Evolutionary conservation across 2,888 invertebrate genomes (phyloP), one percentile per base, ranked within the genome.

Genomic region (Odiellus spinosus): DNA sequence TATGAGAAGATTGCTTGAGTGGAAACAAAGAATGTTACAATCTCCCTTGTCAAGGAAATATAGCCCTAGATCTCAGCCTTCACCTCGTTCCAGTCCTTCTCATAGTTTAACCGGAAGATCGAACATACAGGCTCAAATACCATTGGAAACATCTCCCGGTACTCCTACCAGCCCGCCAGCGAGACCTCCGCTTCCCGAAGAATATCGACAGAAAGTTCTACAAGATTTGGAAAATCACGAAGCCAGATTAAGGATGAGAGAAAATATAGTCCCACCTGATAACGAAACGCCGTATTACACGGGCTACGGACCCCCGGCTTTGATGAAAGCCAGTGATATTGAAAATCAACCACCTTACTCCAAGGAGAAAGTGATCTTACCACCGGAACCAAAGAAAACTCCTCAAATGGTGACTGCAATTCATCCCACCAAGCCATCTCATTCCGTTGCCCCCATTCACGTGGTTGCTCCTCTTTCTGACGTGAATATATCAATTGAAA

Each of bases 21-120:
- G 87, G 87, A 87, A 87, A 65, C 86, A 87, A 67, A 73, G 86
- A 58, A 87, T 88, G 87, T 68, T 87, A 58, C 86, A 86, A 65
- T 85, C 85, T 12, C 86, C 87, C 6, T 67, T 87, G 56, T 84
- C 85, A 17, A 75, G 84, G 53, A 86, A 85, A 65, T 76, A 51
- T 42, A 44, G 50, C 10, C 50, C 39, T n/a, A 45, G 39, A 21
- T 42, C 44, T 15, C 17, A 41, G 15, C 47, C 38, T 35, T 32
- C 44, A 6, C 35, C 46, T 18, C 15, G 39, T 26, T 34, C 42
- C 3, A 32, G 42, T 42, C 17, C 18, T 42, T 20, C 42, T 20
- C 38, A 19, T 17, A 17, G 38, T 38, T 12, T 12, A 34, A 6
- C 15, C 5, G 17, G 17, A 8, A 3, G 18, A 38, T 18, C 17